phyloP scores from a whole-genome alignment of 2,888 invertebrate genomes.

The Temnothorax ravouxi region DNA sequence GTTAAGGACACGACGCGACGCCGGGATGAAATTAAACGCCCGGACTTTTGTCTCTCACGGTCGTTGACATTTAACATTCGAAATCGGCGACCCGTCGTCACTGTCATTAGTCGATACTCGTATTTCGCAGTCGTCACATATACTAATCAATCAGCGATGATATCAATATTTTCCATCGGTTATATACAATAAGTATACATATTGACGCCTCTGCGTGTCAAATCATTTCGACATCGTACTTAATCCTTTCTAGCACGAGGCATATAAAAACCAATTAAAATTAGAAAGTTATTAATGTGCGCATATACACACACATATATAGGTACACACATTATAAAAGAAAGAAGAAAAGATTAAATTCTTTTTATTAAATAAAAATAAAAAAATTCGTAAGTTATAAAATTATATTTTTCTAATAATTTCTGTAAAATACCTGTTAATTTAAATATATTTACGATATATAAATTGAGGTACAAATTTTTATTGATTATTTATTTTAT shows the following conservation, averaged over 20 bases:
- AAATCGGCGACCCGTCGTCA: not conserved
- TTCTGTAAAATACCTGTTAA: not conserved
- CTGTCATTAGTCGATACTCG: not conserved
- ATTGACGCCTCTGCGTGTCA: not conserved
- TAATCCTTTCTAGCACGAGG: not conserved
- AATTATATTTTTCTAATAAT: not conserved
- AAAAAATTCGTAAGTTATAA: not conserved
- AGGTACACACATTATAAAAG: not conserved
- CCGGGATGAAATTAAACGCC: conserved; percentile 75
- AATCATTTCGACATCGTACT: not conserved
- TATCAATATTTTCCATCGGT: conserved; percentile 15
- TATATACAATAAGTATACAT: conserved; percentile 4
- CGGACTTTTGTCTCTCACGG: conserved; percentile 73
- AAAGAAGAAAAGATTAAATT: not conserved
- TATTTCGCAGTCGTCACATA: not conserved
- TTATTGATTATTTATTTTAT: not conserved
- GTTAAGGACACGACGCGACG: conserved; percentile 76
- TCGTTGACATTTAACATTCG: conserved; percentile 63
- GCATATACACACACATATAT: not conserved
- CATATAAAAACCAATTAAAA: not conserved
- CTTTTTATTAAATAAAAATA: not conserved
- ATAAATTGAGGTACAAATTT: not conserved
- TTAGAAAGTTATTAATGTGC: not conserved
- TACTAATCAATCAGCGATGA: not conserved
- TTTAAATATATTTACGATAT: not conserved